Conservation (phyloP, 2,888 invertebrate genomes). For the Brenthis hecate region DNA sequence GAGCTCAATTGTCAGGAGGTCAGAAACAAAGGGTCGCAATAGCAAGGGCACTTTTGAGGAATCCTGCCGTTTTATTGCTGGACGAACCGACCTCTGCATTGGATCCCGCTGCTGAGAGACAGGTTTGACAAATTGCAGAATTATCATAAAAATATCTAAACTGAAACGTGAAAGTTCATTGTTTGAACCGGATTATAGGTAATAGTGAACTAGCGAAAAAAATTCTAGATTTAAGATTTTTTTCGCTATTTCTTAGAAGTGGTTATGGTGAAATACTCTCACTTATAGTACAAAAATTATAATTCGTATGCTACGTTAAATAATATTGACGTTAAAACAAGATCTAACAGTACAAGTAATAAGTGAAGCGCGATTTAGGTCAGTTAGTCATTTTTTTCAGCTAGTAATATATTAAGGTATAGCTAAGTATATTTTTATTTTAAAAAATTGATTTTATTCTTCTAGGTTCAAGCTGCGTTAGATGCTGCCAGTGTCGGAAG, state of each 20-base stretch:
- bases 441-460: neutral
- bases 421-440: neutral
- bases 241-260: too few relatives aligned
- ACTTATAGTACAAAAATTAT: too few relatives aligned
- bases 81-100: conserved; percentile 94
- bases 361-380: too few relatives aligned
- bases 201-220: too few relatives aligned
- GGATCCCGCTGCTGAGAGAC: conserved; percentile 89
- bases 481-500: conserved; percentile 88
- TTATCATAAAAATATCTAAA: neutral
- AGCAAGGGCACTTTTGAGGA: conserved; percentile 88
- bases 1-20: conserved; percentile 90
- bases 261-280: too few relatives aligned
- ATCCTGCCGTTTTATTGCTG: conserved; percentile 86
- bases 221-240: too few relatives aligned
- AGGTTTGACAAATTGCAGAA: conserved; percentile 65
- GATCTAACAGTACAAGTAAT: too few relatives aligned
- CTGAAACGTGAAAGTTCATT: neutral
- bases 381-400: too few relatives aligned
- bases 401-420: too few relatives aligned
- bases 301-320: too few relatives aligned
- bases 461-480: conserved; percentile 75
- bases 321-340: too few relatives aligned
- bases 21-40: conserved; percentile 93
- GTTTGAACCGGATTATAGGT: neutral